phyloP scores from a whole-genome alignment of 2,113 vertebrate species.

The Collichthys lucidus region DNA sequence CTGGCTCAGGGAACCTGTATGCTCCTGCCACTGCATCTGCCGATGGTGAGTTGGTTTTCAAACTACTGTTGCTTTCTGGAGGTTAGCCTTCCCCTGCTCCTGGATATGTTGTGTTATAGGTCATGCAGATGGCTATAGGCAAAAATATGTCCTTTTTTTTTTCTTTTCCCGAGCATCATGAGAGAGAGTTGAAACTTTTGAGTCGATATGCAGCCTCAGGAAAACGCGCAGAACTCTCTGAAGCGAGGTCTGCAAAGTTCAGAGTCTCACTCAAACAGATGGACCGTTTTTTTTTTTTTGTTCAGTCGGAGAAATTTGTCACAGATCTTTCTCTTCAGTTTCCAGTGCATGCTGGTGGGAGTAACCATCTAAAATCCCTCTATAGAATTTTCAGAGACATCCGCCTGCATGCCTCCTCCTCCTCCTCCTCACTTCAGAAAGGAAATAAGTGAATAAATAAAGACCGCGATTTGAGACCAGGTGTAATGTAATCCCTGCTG shows the following conservation, averaged over 20 bases:
- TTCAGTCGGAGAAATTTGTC: conserved; percentile 67
- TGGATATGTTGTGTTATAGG: conserved; percentile 67
- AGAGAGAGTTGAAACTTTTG: conserved; percentile 64
- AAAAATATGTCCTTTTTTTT: conserved; percentile 53
- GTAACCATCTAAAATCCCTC: conserved; percentile 37
- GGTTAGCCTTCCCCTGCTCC: conserved; percentile 55
- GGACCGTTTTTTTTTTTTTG: conserved; percentile 63
- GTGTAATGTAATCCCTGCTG: background rate
- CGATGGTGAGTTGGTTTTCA: conserved; percentile 92
- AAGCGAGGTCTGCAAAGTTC: conserved; percentile 70
- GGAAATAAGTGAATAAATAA: conserved; percentile 24
- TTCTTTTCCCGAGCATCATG: conserved; percentile 44
- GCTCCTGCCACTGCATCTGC: conserved; percentile 85
- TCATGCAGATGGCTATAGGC: conserved; percentile 71
- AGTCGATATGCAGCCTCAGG: conserved; percentile 72
- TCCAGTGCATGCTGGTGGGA: conserved; percentile 43
- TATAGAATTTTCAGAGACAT: conserved; percentile 24
- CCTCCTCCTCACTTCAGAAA: conserved; percentile 31
- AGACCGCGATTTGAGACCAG: conserved; percentile 1
- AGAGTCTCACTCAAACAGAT: conserved; percentile 62
- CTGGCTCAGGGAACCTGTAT: conserved; percentile 93
- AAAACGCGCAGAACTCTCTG: conserved; percentile 61
- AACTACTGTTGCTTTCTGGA: conserved; percentile 80
- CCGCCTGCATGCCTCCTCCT: conserved; percentile 32
- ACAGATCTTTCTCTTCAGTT: conserved; percentile 61